phyloP scores from a whole-genome alignment of 2,113 vertebrate species.

The Chinchilla lanigera region DNA sequence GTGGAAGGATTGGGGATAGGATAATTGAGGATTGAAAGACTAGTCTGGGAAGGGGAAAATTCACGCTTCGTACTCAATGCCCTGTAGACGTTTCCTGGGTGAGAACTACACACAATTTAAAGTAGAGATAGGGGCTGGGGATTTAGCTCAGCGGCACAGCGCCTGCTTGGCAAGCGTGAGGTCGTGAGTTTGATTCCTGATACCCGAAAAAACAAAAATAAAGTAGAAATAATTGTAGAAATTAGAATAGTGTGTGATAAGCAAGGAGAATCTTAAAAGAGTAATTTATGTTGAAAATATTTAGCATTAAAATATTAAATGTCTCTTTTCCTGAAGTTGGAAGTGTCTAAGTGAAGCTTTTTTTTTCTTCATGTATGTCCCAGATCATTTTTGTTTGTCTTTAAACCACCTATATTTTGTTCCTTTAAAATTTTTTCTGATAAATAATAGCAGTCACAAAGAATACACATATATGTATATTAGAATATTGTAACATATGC shows the following conservation, averaged over 20 bases:
- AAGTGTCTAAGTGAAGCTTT: background rate
- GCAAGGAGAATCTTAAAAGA: background rate
- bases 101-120: background rate
- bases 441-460: background rate
- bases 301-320: background rate
- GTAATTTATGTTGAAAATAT: constrained; percentile 22
- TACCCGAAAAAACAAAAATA: too few relatives aligned
- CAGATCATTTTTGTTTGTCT: background rate
- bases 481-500: too few relatives aligned
- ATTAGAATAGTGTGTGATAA: background rate
- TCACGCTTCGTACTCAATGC: background rate
- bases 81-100: background rate
- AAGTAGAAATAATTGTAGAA: background rate
- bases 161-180: too few relatives aligned
- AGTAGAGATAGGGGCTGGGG: background rate
- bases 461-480: background rate
- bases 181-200: too few relatives aligned
- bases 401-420: background rate
- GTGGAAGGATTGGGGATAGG: background rate
- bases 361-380: background rate
- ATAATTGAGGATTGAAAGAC: background rate
- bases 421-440: background rate
- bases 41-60: background rate
- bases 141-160: too few relatives aligned
- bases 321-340: background rate